Percentiles rank a stretch among this genome's conserved stretches.
Conservation (phyloP, 1,140 invertebrate genomes). For the Brachionus paranguensis region DNA sequence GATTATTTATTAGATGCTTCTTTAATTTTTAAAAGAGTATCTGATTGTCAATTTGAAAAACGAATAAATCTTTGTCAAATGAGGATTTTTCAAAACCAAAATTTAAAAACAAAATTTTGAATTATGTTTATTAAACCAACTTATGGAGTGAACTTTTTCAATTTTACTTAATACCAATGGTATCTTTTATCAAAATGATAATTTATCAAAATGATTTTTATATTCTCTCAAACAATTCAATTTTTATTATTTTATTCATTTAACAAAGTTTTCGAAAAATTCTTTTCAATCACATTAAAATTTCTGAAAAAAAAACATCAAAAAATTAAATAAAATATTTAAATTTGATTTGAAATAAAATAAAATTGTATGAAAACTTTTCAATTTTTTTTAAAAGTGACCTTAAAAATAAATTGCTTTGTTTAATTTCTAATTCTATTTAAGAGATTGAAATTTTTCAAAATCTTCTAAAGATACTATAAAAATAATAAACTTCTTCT, state of each 20-base stretch:
- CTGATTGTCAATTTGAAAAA: not conserved
- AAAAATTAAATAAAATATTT: too few species aligned
- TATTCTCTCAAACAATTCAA: not conserved
- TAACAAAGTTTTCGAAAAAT: not conserved
- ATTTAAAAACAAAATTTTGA: not conserved
- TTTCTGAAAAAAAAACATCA: too few species aligned
- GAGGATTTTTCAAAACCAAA: not conserved
- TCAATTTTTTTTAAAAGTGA: too few species aligned
- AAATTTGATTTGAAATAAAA: too few species aligned
- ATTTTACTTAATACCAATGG: constrained; percentile 5
- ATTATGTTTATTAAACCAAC: not conserved
- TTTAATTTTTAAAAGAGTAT: not conserved
- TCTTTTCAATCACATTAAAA: too few species aligned
- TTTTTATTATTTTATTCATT: not conserved
- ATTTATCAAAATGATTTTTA: not conserved
- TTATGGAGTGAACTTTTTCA: not conserved
- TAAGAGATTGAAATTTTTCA: too few species aligned
- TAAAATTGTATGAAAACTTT: too few species aligned
- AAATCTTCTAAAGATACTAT: too few species aligned
- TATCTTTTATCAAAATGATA: not conserved
- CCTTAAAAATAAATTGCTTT: too few species aligned
- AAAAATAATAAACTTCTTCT: too few species aligned
- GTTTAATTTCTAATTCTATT: too few species aligned
- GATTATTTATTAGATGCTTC: not conserved
- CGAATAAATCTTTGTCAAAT: not conserved